Evolutionary conservation across 2,113 vertebrate species (phyloP), one percentile per base, ranked within the genome.

Genomic region (Octodon degus): DNA sequence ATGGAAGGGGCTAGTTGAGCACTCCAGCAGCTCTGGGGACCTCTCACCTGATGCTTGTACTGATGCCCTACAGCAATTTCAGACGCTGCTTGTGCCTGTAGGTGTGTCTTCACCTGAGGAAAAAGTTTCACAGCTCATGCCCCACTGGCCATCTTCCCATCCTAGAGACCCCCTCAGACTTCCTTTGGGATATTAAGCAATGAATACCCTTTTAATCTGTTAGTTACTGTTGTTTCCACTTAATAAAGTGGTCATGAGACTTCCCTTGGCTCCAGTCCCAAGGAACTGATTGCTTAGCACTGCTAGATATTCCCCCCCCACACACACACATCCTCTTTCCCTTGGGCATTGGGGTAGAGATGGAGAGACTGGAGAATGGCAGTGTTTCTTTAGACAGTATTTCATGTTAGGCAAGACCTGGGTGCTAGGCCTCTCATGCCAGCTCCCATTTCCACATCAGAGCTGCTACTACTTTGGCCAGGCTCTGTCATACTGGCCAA

Each of bases 51-150:
- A 83, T 99, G 99, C 94, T 98, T 98, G 60, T 99, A 98, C 92
- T 99, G 99, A 96, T 99, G 98, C 37, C 99, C 99, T 11, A 99
- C 99, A 0, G 99, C 99, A 27, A 99, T 99, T 67, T 98, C 98
- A 47, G 98, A 96, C 32, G 98, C 98, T 7, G 99, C 97, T 96
- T 99, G 99, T 74, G 98, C 99, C 97, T 99, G 99, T 25, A 99
- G 98, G 63, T 99, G 99, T 90, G 99, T 99, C 98, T 99, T 99
- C 47, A 99, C 99, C 99, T 99, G 97, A 89, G 90, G 67, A 84
- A n/a, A 24, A 97, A 95, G 8, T 37, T 43, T 97, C 63, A 95
- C 16, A 94, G 53, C 63, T 47, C 68, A 37, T 67, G 74, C 30
- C 50, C 91, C 77, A 50, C 40, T 47, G 65, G 70, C 63, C 86